phyloP scores from a whole-genome alignment of 2,888 invertebrate species.

The Drosophila infuscata region DNA sequence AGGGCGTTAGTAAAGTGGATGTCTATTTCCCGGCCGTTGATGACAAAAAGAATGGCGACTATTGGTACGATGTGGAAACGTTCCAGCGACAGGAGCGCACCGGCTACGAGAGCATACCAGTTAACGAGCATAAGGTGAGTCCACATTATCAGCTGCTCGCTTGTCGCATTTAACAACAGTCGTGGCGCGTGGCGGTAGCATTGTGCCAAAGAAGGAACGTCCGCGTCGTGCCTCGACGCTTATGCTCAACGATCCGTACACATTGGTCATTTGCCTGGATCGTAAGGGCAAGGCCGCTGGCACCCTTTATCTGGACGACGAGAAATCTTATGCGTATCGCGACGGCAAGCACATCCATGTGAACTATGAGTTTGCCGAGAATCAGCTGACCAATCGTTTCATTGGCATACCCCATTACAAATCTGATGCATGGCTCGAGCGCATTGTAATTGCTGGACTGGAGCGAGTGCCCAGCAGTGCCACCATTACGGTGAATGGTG shows the following conservation, averaged over 20 bases:
- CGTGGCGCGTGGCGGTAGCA: constrained; percentile 94
- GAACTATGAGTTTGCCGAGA: constrained; percentile 88
- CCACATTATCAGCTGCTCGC: too few relatives aligned
- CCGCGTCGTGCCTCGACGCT: constrained; percentile 93
- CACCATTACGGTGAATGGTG: constrained; percentile 85
- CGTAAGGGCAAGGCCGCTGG: constrained; percentile 89
- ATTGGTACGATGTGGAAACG: constrained; percentile 96
- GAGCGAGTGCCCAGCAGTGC: constrained; percentile 89
- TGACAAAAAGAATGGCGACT: constrained; percentile 85
- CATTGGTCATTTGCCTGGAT: constrained; percentile 94
- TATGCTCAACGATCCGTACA: constrained; percentile 96
- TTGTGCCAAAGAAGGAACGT: constrained; percentile 95
- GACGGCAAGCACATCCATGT: constrained; percentile 91
- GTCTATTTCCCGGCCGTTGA: constrained; percentile 94
- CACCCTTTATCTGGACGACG: constrained; percentile 96
- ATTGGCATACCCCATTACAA: constrained; percentile 89
- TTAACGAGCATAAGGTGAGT: constrained; percentile 81
- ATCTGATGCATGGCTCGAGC: constrained; percentile 95
- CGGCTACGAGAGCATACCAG: constrained; percentile 80
- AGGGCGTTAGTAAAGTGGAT: constrained; percentile 90
- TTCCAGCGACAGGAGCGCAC: constrained; percentile 86
- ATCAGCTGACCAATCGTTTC: constrained; percentile 89
- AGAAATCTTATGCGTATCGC: constrained; percentile 92
- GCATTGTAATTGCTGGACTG: constrained; percentile 93
- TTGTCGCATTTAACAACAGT: neutral